Conservation (phyloP, 2,113 vertebrate species). For the Xenopus laevis region DNA sequence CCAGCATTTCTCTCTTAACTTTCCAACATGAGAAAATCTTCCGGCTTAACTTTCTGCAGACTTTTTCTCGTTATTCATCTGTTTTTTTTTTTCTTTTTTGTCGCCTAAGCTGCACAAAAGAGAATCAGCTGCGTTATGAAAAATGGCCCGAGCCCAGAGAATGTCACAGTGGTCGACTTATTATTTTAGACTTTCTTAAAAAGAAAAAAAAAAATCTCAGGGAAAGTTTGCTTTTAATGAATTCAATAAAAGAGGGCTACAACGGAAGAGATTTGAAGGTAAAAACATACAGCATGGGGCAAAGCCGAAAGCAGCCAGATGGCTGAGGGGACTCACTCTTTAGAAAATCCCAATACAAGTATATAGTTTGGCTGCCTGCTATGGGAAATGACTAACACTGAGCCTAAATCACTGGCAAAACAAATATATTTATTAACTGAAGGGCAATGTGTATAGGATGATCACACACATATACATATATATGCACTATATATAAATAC, state of each 20-base stretch:
- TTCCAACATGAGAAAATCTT: constrained; percentile 69
- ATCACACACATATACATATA: no score
- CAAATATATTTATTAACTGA: not conserved
- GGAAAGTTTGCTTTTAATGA: constrained; percentile 90
- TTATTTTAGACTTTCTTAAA: constrained; percentile 78
- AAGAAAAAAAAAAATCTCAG: constrained; percentile 67
- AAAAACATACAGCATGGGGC: constrained; percentile 76
- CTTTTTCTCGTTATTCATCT: constrained; percentile 76
- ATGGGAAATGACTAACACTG: constrained; percentile 1
- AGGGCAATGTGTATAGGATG: no score
- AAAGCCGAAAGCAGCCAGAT: constrained; percentile 76
- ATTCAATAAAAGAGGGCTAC: constrained; percentile 79
- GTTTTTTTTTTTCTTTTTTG: no score
- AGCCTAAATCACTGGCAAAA: no score
- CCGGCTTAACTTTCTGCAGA: constrained; percentile 65
- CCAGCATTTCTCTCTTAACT: constrained; percentile 67
- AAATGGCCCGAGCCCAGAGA: constrained; percentile 87
- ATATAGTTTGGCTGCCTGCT: constrained; percentile 2
- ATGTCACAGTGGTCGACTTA: constrained; percentile 96
- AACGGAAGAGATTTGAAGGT: constrained; percentile 77
- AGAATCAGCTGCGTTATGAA: constrained; percentile 87
- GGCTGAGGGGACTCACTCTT: constrained; percentile 57
- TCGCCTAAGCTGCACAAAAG: constrained; percentile 86
- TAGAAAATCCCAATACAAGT: constrained; percentile 52
- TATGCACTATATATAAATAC: no score